phyloP scores from a whole-genome alignment of 2,888 invertebrate species.

The Micoletzkya japonica region DNA sequence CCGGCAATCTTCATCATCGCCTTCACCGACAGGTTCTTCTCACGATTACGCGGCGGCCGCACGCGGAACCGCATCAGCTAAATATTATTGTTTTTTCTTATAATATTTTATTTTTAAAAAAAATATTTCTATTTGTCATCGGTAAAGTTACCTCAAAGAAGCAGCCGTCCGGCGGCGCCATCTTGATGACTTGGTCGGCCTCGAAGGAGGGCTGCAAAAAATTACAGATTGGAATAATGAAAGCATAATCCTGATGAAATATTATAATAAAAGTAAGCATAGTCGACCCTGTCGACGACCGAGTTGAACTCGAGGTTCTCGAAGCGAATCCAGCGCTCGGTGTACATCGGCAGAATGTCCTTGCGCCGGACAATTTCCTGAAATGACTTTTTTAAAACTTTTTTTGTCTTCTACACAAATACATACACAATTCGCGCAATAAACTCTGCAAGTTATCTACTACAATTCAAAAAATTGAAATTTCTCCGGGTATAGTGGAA shows the following conservation, averaged over 20 bases:
- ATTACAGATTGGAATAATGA: neutral
- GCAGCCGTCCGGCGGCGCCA: constrained; percentile 61
- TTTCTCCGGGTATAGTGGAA: too few relatives aligned
- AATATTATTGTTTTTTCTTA: constrained; percentile 13
- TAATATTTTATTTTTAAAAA: constrained; percentile 10
- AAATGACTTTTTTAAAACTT: constrained; percentile 65
- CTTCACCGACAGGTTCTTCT: constrained; percentile 91
- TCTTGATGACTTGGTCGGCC: constrained; percentile 65
- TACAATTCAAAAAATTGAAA: too few relatives aligned
- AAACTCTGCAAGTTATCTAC: too few relatives aligned
- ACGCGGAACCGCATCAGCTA: constrained; percentile 72
- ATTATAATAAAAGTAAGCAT: too few relatives aligned
- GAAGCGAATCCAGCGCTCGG: constrained; percentile 97
- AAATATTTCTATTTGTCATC: neutral
- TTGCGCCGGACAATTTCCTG: constrained; percentile 93
- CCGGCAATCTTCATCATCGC: constrained; percentile 71
- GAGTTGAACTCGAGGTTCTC: constrained; percentile 93
- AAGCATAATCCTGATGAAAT: neutral
- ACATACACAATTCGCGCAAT: too few relatives aligned
- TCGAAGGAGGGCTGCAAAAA: constrained; percentile 75
- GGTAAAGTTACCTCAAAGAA: constrained; percentile 56
- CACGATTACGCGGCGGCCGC: constrained; percentile 89
- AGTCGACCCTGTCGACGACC: constrained; percentile 76
- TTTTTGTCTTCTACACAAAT: neutral
- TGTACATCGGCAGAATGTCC: constrained; percentile 92